Percentiles rank a stretch among this genome's conserved stretches.
These are phyloP conservation scores for Castor canadensis DNA, from an alignment of 2,113 vertebrate species.

Conservation along the genomic window DNA sequence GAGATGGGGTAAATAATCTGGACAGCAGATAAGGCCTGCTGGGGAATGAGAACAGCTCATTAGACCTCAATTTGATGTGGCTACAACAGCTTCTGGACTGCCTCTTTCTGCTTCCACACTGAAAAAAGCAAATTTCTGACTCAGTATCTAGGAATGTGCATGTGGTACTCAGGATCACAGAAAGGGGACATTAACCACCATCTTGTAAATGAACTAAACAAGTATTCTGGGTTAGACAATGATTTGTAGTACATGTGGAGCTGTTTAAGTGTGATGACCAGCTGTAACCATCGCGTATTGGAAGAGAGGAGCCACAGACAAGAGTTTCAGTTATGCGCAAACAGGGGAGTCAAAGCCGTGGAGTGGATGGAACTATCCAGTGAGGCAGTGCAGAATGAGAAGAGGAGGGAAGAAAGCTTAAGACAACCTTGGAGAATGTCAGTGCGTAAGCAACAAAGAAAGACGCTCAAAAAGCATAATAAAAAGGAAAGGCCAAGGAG, in stretches of 20 bases:
- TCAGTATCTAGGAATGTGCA: background rate
- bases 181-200: background rate
- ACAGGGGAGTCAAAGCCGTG: background rate
- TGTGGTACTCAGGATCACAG: background rate
- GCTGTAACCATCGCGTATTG: background rate
- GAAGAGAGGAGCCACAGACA: background rate
- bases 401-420: background rate
- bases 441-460: background rate
- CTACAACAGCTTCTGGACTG: background rate
- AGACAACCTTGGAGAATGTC: background rate
- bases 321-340: background rate
- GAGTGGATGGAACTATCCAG: background rate
- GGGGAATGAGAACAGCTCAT: background rate
- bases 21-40: background rate
- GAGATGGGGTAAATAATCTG: background rate
- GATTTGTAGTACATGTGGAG: background rate
- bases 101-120: background rate
- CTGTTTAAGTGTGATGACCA: background rate
- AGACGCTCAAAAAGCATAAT: background rate
- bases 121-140: background rate
- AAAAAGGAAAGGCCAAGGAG: background rate
- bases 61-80: background rate
- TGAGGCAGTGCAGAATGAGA: background rate
- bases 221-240: background rate
- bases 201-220: constrained; percentile 10